Evolutionary conservation across 2,797 vertebrate genomes (phyloP), one percentile per base, ranked within the genome.

Genomic region (Spinus olivaceus): DNA sequence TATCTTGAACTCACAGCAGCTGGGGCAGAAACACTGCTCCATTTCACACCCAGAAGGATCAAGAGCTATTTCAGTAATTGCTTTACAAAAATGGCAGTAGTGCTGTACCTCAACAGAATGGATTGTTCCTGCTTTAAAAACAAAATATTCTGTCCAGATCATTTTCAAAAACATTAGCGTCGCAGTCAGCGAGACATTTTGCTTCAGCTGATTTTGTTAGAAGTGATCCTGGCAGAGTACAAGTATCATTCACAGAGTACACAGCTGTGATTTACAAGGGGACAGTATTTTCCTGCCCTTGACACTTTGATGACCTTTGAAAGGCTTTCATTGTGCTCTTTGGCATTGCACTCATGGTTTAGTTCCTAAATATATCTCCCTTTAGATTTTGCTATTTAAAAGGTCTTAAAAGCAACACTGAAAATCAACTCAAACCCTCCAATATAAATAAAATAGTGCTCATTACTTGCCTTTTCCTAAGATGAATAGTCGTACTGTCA

Each of bases 401-500:
- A 91, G 69, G 42, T 32, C 54, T 46, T 76, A 42, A 89, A 72
- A 86, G 14, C 21, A 70, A 14, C 44, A 41, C 27, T 69, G 66
- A 90, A 80, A 89, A 51, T 5, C 13, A 24, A 79, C 41, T 11
- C 17, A 30, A 54, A 9, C 0, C 7, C 11, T 61, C 9, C 46
- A n/a, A 7, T 4, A 54, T 50, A 56, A 78, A 49, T 46, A 42
- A 41, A 77, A 27, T 0, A 30, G 32, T 12, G 24, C 37, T 42
- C 21, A 16, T 81, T 80, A 94, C 98, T 98, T 96, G 98, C 99
- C 99, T 99, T 98, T 98, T 60, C 99, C 98, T 37, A 99, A 98
- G 87, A 99, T 98, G 83, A 99, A 98, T 60, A 99, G 98, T 21
- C 99, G 98, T 71, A 99, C 98, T 5, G 99, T 99, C 99, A 99